These are phyloP conservation scores for Yponomeuta sedellus DNA, from an alignment of 2,888 invertebrate genomes.

Conservation along the genomic window DNA sequence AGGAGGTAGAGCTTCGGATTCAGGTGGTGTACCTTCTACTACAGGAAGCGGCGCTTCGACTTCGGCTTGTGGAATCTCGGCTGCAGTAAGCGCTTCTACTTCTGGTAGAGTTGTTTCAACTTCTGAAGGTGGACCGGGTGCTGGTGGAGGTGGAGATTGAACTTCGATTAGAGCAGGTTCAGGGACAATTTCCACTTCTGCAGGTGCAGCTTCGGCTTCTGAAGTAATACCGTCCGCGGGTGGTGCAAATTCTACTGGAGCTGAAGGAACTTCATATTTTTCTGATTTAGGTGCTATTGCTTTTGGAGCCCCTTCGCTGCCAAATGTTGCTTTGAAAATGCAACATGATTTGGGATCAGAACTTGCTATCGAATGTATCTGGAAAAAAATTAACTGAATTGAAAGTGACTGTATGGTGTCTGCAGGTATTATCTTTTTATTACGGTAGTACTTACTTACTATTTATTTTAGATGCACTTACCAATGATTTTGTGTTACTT, in stretches of 20 bases:
- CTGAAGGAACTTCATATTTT: too few relatives aligned
- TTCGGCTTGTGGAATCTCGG: not conserved
- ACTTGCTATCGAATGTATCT: not conserved
- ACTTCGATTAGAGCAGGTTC: not conserved
- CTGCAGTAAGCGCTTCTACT: not conserved
- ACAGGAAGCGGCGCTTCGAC: not conserved
- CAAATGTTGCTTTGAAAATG: not conserved
- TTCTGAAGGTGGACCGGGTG: not conserved
- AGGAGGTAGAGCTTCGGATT: not conserved
- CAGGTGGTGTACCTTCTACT: not conserved
- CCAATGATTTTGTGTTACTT: not conserved
- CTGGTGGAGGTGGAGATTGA: not conserved
- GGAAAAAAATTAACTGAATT: not conserved
- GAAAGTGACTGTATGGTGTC: not conserved
- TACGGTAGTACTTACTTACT: too few relatives aligned
- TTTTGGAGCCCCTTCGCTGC: not conserved
- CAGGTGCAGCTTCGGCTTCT: not conserved
- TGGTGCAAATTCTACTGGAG: too few relatives aligned
- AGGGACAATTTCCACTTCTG: not conserved
- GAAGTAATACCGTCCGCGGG: not conserved
- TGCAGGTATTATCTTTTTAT: too few relatives aligned
- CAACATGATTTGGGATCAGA: not conserved
- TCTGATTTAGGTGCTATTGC: not conserved
- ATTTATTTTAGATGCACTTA: not conserved
- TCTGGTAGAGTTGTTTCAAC: not conserved